A percentile compares a stretch with the other conserved stretches of the same genome.
These are phyloP conservation scores for Hipparchia sbordonii DNA, from an alignment of 2,888 invertebrate genomes.

Conservation along the genomic window DNA sequence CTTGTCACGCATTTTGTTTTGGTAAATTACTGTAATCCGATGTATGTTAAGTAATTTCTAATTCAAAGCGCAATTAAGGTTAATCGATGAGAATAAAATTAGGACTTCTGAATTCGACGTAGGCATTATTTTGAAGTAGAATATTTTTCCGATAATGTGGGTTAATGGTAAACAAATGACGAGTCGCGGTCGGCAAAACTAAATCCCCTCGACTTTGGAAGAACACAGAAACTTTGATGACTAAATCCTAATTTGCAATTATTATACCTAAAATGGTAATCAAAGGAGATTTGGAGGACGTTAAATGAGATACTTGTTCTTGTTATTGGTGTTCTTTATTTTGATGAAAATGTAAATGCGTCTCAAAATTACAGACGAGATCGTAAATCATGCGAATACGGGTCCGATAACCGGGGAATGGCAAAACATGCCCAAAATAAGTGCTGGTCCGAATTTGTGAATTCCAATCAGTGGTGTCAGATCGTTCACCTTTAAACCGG, in stretches of 20 bases:
- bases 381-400: constrained; percentile 60
- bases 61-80: constrained; percentile 50
- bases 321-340: constrained; percentile 39
- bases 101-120: constrained; percentile 2
- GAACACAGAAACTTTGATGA: constrained; percentile 25
- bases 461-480: constrained; percentile 67
- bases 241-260: constrained; percentile 22
- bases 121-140: constrained; percentile 1
- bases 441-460: constrained; percentile 64
- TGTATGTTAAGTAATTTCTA: constrained; percentile 15
- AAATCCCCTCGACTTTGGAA: constrained; percentile 2
- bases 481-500: constrained; percentile 80
- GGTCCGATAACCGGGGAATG: constrained; percentile 72
- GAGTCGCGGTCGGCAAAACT: neutral
- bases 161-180: constrained; percentile 55
- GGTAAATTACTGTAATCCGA: neutral
- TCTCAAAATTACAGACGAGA: constrained; percentile 53
- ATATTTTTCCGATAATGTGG: constrained; percentile 46
- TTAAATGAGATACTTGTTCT: constrained; percentile 35
- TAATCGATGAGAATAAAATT: constrained; percentile 47
- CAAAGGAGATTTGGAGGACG: constrained; percentile 34
- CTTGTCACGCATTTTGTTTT: constrained; percentile 5
- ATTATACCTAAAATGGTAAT: constrained; percentile 38
- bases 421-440: constrained; percentile 71
- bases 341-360: constrained; percentile 42